Base-by-base conservation (phyloP, 2,888 invertebrate genomes). In the Sminthurinus aureus region DNA sequence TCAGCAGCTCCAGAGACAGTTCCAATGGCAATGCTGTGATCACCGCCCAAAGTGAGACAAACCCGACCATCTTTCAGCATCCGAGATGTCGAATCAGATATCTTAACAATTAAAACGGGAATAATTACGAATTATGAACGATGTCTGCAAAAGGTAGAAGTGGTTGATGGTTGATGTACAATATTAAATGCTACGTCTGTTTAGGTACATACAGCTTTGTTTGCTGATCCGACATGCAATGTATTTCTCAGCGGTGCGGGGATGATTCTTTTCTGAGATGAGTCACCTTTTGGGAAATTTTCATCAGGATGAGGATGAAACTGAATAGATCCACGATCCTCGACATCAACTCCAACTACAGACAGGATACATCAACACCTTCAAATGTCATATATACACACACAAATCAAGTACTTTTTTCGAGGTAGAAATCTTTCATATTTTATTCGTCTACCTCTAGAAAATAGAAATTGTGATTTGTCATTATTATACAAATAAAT, bases 21-120 rank as follows among this genome's bases (percentile, higher is more conserved):
- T 15, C 92, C 92, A 26, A 92, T 90, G 20, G 91, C 91, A 84
- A 92, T 89, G 76, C 91, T 90, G 89, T 92, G 92, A 87, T 92
- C 92, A 0, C 92, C 92, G 12, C 92, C 92, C 2, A 92, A 87
- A 8, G 90, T 90, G 6, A 92, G 64, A 79, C 89, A 89, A 18
- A 89, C 75, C 22, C 89, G 71, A 11, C 87, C 87, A 13, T 89
- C 88, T 26, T 79, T 64, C 8, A 87, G 18, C 15, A 86, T 84
- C 74, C 83, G 82, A 15, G 75, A 11, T 18, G 85, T 83, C 24
- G 85, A 64, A 0, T 85, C 83, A 11, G 87, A 87, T 71, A 88
- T 86, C 88, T 88, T 13, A n/a, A 38, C 0, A n/a, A 38, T 38
- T 38, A 38, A 38, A 38, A 38, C 38, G 38, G 38, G 1, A 38